These are phyloP conservation scores for Acanthococcus lagerstroemiae DNA, from an alignment of 2,888 invertebrate species.

Conservation along the genomic window DNA sequence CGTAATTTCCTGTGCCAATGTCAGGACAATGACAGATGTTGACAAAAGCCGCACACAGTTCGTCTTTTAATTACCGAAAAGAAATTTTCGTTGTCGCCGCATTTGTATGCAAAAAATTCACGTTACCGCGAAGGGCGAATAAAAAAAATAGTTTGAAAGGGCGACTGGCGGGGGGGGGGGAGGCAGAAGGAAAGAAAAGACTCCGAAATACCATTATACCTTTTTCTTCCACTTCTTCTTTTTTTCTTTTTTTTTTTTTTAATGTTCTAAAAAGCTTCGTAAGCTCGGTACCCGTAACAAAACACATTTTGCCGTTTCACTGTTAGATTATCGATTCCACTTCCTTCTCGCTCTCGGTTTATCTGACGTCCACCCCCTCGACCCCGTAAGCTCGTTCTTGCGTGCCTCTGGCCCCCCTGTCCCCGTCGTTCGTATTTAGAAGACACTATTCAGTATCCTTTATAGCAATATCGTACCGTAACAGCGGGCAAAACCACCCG, in stretches of 20 bases:
- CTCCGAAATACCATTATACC: neutral
- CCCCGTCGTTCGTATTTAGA: conserved; percentile 1
- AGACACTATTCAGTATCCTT: conserved; percentile 24
- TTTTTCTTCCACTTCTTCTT: neutral
- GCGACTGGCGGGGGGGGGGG: too few species aligned
- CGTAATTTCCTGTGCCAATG: too few species aligned
- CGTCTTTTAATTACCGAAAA: too few species aligned
- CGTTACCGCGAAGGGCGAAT: neutral
- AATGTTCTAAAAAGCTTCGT: neutral
- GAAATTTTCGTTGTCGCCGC: too few species aligned
- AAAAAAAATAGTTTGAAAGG: too few species aligned
- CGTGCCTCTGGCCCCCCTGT: conserved; percentile 1
- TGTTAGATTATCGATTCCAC: conserved; percentile 29
- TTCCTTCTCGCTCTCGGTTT: conserved; percentile 8
- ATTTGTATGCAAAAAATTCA: neutral
- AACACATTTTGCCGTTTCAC: conserved; percentile 28
- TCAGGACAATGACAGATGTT: too few species aligned
- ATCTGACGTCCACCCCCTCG: conserved; percentile 10
- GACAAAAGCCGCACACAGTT: too few species aligned
- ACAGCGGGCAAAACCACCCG: conserved; percentile 9
- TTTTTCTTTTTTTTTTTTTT: neutral
- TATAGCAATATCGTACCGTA: conserved; percentile 25
- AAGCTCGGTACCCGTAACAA: conserved; percentile 16
- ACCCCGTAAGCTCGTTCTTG: too few species aligned
- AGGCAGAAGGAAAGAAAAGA: too few species aligned